phyloP scores from a whole-genome alignment of 2,888 invertebrate genomes.

The Halocaridina rubra region DNA sequence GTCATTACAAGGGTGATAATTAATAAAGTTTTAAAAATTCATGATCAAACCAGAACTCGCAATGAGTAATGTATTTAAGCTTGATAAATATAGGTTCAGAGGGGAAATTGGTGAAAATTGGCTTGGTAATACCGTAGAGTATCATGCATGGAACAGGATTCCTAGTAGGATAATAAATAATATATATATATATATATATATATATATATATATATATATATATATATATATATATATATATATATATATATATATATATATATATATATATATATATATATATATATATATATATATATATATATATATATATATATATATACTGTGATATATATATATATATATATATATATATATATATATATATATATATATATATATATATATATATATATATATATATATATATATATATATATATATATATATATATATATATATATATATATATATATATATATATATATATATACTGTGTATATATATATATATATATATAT shows the following conservation, averaged over 20 bases:
- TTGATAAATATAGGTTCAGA: too few species aligned
- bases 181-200: background rate
- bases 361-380: background rate
- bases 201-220: background rate
- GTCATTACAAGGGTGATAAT: too few species aligned
- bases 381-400: background rate
- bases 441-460: background rate
- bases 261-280: background rate
- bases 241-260: background rate
- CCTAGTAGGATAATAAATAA: background rate
- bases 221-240: background rate
- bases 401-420: background rate
- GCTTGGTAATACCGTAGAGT: too few species aligned
- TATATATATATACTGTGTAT: background rate
- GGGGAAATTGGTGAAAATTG: too few species aligned
- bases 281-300: background rate
- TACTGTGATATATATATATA: background rate
- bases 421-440: background rate
- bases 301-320: background rate
- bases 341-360: background rate
- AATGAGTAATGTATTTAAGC: too few species aligned
- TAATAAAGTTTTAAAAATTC: too few species aligned
- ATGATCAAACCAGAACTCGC: too few species aligned
- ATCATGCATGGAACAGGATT: too few species aligned
- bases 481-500: background rate